Conservation (phyloP, 2,797 vertebrate genomes). For the Trachops cirrhosus region DNA sequence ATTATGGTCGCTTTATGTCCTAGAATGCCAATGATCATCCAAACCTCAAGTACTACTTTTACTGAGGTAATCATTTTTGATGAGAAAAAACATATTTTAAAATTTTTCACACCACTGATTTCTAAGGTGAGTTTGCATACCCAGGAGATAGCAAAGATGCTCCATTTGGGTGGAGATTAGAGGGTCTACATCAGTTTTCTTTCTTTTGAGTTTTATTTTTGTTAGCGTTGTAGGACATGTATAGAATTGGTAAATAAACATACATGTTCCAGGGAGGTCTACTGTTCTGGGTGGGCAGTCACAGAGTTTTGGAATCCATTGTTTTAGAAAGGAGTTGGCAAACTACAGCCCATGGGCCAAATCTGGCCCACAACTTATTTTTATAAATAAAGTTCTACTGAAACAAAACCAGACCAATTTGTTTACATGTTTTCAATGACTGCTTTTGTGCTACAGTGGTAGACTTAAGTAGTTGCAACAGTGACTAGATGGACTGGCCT, state of each 20-base stretch:
- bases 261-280: fast-evolving
- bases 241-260: neutral
- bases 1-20: neutral
- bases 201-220: neutral
- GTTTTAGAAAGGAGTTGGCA: neutral
- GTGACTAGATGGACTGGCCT: neutral
- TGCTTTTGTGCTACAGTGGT: neutral
- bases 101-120: neutral
- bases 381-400: slow-evolving; percentile 25
- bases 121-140: neutral
- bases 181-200: neutral
- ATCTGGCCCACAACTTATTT: neutral
- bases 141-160: neutral
- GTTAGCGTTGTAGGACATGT: neutral
- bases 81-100: neutral
- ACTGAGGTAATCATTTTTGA: neutral
- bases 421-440: neutral
- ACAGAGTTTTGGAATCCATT: neutral
- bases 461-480: neutral
- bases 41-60: neutral
- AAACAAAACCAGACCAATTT: neutral
- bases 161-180: neutral
- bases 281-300: neutral
- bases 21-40: neutral
- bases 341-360: neutral